Evolutionary conservation across 2,113 vertebrate genomes (phyloP).

Genomic region (Empidonax traillii): DNA sequence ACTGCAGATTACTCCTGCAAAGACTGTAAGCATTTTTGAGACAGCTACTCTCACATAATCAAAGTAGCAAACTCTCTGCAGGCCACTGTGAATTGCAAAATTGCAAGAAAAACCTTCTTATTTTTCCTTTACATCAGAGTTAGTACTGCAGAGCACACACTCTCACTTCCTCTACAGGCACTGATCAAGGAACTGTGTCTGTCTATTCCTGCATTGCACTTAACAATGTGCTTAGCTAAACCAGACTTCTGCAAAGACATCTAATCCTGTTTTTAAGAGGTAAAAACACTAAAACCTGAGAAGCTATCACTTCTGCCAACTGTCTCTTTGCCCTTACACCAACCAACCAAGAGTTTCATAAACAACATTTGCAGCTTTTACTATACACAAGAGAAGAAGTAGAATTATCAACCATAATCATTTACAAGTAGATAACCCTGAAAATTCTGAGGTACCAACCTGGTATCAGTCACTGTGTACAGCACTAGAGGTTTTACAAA

Average conservation of each 20-base stretch:
- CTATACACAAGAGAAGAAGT: not conserved
- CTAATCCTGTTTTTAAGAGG: not conserved
- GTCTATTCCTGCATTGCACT: not conserved
- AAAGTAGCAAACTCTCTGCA: not conserved
- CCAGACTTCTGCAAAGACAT: not conserved
- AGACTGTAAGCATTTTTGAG: not conserved
- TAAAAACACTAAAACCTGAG: fast-evolving
- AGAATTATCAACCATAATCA: not conserved
- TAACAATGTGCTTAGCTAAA: not conserved
- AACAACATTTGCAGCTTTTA: not conserved
- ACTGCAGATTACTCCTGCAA: not conserved
- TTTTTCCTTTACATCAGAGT: not conserved
- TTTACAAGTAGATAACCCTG: not conserved
- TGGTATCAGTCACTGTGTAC: not conserved
- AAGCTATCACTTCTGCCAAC: not conserved
- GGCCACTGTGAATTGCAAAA: not conserved
- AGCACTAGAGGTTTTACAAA: not conserved
- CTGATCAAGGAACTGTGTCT: not conserved
- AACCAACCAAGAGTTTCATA: not conserved
- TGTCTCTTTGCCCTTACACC: not conserved
- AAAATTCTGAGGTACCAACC: not conserved
- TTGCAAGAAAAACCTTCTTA: not conserved
- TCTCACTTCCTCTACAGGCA: constrained; percentile 13
- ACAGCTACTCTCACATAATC: not conserved
- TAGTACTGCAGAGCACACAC: not conserved